These are phyloP conservation scores for Nebria salina DNA, from an alignment of 2,888 invertebrate genomes.

Conservation along the genomic window DNA sequence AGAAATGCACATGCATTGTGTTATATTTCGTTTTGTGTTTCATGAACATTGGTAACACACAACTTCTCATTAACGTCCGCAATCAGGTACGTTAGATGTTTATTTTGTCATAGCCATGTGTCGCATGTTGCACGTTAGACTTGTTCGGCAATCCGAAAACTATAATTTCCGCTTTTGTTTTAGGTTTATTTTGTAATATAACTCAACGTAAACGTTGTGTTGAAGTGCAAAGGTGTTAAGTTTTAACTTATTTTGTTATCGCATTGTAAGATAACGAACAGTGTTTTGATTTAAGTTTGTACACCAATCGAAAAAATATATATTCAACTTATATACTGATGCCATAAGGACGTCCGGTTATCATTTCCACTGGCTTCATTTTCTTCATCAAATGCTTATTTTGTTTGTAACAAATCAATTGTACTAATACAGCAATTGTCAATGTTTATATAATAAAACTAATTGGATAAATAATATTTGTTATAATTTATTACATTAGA, in stretches of 20 bases:
- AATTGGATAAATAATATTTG: too few species aligned
- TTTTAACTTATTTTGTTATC: background rate
- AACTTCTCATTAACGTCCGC: constrained; percentile 60
- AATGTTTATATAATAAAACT: background rate
- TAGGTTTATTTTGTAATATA: background rate
- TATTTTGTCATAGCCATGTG: constrained; percentile 35
- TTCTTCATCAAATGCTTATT: background rate
- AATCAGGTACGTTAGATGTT: constrained; percentile 57
- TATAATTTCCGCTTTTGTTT: background rate
- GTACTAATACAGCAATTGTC: background rate
- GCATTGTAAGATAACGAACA: background rate
- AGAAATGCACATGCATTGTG: constrained; percentile 28
- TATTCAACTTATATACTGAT: background rate
- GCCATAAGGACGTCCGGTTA: background rate
- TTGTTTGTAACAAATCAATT: background rate
- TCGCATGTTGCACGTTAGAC: background rate
- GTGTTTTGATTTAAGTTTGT: background rate
- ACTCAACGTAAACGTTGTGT: background rate
- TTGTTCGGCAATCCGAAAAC: background rate
- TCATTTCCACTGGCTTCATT: background rate
- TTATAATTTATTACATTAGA: too few species aligned
- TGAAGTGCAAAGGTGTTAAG: background rate
- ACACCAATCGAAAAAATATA: background rate
- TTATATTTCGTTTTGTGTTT: constrained; percentile 51
- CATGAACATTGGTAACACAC: constrained; percentile 53